These are phyloP conservation scores for Anseranas semipalmata DNA, from an alignment of 2,113 vertebrate species.

Conservation along the genomic window DNA sequence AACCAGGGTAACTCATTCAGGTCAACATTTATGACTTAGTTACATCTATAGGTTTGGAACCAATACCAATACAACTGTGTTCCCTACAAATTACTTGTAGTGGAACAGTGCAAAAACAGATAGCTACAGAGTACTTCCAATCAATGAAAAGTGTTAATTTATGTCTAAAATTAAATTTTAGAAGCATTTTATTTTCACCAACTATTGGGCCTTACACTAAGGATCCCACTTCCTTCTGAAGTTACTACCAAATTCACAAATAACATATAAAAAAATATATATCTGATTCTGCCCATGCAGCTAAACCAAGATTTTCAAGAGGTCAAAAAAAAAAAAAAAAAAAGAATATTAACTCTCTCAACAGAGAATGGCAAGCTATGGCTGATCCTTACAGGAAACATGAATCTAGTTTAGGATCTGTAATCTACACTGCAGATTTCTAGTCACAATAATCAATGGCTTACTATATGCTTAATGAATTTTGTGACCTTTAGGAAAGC, in stretches of 20 bases:
- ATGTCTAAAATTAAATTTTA: background rate
- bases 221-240: background rate
- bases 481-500: conserved; percentile 85
- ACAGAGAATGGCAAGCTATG: conserved; percentile 28
- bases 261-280: conserved; percentile 38
- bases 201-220: background rate
- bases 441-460: conserved; percentile 76
- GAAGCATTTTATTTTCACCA: background rate
- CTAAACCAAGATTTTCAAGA: conserved; percentile 1
- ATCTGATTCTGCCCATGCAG: conserved; percentile 39
- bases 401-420: background rate
- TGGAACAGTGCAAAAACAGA: background rate
- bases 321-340: background rate
- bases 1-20: background rate
- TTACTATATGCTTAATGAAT: conserved; percentile 80
- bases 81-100: background rate
- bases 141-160: background rate
- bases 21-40: background rate
- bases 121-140: background rate
- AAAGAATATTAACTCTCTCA: background rate
- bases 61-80: background rate
- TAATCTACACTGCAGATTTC: conserved; percentile 4
- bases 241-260: background rate
- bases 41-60: background rate
- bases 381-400: background rate